Base-by-base conservation (phyloP, 1,140 invertebrate genomes). In the Ganaspis sp. region DNA sequence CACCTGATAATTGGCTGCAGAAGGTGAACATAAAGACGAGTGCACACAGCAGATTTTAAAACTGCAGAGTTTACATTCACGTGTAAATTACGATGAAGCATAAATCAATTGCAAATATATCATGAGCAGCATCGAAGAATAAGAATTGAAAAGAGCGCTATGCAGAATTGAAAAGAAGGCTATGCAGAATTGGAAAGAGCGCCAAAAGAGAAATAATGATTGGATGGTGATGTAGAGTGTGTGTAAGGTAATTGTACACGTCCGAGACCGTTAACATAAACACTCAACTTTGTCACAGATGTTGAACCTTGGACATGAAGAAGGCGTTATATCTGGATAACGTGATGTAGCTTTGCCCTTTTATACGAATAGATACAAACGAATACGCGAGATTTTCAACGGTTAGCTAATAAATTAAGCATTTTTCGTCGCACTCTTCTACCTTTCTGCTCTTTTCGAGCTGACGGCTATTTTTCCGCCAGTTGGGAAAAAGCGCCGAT, bases 371-470 rank as follows among this genome's bases (percentile, higher is more conserved):
- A 64, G 21, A 26, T 64, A 26, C 54, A 29, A 29, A 34, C 40
- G 11, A 34, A 73, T 23, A 64, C 49, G 49, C 45, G 72, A 74
- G 76, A 77, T 78, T 78, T 75, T 77, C 81, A 45, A 69, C 38
- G 49, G 23, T 45, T 71, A 75, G 76, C 73, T 77, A 58, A 85
- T 85, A 85, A 85, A 85, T 85, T 77, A 53, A 42, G 34, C 12
- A 84, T 86, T 85, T 87, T 82, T 80, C 75, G 73, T 40, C 69
- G 76, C 73, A 38, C 49, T 72, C 40, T 75, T 29, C 40, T 42
- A 45, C 19, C 29, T 26, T 73, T 70, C 71, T 73, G 38, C 76
- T 70, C 70, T 76, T 78, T 75, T 45, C 71, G 72, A 70, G 34
- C 70, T 74, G 37, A 21, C 23, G 54, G 38, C 40, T 9, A 21